A percentile compares a stretch with the other conserved stretches of the same genome.
phyloP scores from a whole-genome alignment of 2,888 invertebrate species.

The Andrena hattorfiana region DNA sequence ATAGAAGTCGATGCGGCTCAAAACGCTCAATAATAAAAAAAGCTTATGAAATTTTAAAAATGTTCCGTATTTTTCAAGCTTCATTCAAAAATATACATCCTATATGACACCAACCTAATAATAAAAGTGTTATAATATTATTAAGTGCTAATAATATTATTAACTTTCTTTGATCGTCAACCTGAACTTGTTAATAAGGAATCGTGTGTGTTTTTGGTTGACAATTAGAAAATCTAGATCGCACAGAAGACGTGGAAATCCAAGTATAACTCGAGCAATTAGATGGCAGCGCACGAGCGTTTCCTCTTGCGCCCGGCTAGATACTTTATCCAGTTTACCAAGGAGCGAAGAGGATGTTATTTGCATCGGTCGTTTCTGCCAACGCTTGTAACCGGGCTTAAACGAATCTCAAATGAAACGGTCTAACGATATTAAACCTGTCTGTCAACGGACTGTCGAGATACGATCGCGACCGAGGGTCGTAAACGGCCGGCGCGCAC shows the following conservation, averaged over 20 bases:
- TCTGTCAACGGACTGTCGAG: slow-evolving; percentile 71
- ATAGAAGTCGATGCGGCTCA: too few species aligned
- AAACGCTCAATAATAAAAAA: too few species aligned
- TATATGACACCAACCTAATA: too few species aligned
- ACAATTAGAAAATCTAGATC: not conserved
- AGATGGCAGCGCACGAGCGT: not conserved
- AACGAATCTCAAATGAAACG: slow-evolving; percentile 69
- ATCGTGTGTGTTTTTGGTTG: not conserved
- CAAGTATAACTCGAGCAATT: slow-evolving; percentile 26
- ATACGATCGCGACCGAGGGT: slow-evolving; percentile 70
- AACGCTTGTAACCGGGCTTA: slow-evolving; percentile 42
- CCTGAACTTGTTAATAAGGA: not conserved
- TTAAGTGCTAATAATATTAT: too few species aligned
- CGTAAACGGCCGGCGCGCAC: slow-evolving; percentile 61
- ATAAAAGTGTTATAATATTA: too few species aligned
- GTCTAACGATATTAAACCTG: slow-evolving; percentile 72
- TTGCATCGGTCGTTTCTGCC: slow-evolving; percentile 37
- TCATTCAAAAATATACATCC: too few species aligned
- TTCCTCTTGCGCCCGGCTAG: not conserved
- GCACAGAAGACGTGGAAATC: not conserved
- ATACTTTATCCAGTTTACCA: slow-evolving; percentile 1
- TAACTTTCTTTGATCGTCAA: too few species aligned
- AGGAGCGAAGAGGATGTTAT: slow-evolving; percentile 26
- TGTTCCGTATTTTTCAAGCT: too few species aligned
- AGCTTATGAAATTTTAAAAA: too few species aligned